Conservation (phyloP, 1,140 invertebrate species). For the Zaprionus taronus region DNA sequence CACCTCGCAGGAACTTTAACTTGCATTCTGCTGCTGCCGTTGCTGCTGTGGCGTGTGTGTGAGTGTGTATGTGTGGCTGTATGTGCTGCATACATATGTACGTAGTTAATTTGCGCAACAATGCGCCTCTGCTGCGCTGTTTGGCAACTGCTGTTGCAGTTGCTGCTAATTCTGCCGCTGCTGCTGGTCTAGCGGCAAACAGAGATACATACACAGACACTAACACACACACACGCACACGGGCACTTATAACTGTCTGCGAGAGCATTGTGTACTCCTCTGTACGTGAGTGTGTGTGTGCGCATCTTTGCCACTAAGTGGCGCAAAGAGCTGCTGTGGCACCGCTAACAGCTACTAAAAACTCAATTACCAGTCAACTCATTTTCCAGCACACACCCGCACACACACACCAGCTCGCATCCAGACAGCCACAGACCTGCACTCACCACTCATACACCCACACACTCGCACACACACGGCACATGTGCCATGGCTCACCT, state of each 20-base stretch:
- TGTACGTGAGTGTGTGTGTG: constrained; percentile 30
- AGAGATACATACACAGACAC: constrained; percentile 3
- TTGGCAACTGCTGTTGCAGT: constrained; percentile 18
- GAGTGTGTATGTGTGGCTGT: constrained; percentile 42
- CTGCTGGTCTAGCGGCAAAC: constrained; percentile 27
- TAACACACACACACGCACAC: constrained; percentile 2
- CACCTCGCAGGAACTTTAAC: constrained; percentile 64
- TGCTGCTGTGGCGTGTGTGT: neutral
- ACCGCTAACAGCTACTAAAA: constrained; percentile 80
- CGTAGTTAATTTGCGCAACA: constrained; percentile 70
- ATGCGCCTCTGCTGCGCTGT: constrained; percentile 49
- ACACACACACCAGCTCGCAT: constrained; percentile 2
- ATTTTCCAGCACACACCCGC: constrained; percentile 29
- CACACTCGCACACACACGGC: neutral
- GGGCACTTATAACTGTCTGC: constrained; percentile 1
- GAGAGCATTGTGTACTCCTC: neutral
- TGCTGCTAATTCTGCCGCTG: constrained; percentile 15
- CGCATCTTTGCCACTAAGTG: constrained; percentile 69
- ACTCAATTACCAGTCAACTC: constrained; percentile 73
- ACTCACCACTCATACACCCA: constrained; percentile 4
- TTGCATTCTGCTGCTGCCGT: constrained; percentile 40
- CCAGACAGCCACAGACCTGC: neutral
- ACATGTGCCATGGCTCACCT: neutral
- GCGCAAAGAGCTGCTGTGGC: constrained; percentile 68
- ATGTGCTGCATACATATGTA: constrained; percentile 8